Conservation (phyloP, 2,113 vertebrate genomes). For the Anser cygnoides region DNA sequence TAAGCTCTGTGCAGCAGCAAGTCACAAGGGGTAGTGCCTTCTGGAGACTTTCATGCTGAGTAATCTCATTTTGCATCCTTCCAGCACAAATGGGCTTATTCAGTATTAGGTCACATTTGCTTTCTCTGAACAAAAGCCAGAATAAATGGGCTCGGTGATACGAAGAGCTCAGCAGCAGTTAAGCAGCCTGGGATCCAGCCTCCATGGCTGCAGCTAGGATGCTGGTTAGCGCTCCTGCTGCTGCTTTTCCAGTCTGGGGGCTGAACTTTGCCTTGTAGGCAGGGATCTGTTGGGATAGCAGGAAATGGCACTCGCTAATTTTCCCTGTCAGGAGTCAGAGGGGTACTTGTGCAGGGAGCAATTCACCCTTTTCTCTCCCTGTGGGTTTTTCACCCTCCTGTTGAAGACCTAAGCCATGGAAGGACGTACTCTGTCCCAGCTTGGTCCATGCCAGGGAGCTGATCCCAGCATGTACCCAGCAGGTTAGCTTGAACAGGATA, state of each 20-base stretch:
- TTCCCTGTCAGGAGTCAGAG: not conserved
- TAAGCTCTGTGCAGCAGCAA: not conserved
- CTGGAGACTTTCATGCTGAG: not conserved
- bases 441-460: not conserved
- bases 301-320: not conserved
- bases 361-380: not conserved
- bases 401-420: not conserved
- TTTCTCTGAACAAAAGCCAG: conserved; percentile 18
- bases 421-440: not conserved
- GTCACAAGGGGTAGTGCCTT: not conserved
- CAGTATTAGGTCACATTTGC: conserved; percentile 10
- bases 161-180: not conserved
- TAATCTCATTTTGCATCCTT: conserved; percentile 13
- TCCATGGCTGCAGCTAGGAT: not conserved
- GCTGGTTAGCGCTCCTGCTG: not conserved
- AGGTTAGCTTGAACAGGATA: not conserved
- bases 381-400: not conserved
- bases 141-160: not conserved
- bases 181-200: not conserved
- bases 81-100: not conserved
- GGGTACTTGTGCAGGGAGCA: not conserved
- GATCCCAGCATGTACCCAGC: not conserved
- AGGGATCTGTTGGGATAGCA: not conserved
- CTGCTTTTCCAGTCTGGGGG: not conserved
- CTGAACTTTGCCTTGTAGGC: not conserved